phyloP scores from a whole-genome alignment of 2,797 vertebrate genomes.

The Lithobates sylvaticus region DNA sequence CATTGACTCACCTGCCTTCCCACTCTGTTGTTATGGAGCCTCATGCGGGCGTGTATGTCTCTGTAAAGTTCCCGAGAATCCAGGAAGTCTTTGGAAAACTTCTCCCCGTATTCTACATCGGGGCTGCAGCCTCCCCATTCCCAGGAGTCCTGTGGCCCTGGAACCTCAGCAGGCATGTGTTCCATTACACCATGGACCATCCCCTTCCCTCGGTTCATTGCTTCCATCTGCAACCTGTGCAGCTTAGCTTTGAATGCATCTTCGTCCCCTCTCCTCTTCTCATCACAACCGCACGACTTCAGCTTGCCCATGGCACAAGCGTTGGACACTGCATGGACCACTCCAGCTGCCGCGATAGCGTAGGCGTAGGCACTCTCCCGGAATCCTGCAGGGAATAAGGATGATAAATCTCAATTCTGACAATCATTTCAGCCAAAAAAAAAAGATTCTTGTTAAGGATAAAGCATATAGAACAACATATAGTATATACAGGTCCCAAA shows the following conservation, averaged over 20 bases:
- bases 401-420: too few species aligned
- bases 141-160: constrained; percentile 95
- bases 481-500: too few species aligned
- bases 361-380: constrained; percentile 96
- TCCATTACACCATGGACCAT: constrained; percentile 97
- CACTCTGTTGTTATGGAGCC: constrained; percentile 97
- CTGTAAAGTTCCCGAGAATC: constrained; percentile 95
- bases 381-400: constrained; percentile 81
- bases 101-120: constrained; percentile 95
- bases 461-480: too few species aligned
- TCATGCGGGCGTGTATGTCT: constrained; percentile 97
- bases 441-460: too few species aligned
- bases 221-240: constrained; percentile 92
- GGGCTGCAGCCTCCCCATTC: constrained; percentile 99
- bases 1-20: constrained; percentile 91
- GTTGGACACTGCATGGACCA: constrained; percentile 95
- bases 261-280: constrained; percentile 91
- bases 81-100: constrained; percentile 97
- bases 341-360: constrained; percentile 92
- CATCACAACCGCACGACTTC: constrained; percentile 92
- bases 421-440: too few species aligned
- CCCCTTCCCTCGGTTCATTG: constrained; percentile 93
- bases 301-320: constrained; percentile 96
- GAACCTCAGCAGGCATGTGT: constrained; percentile 86
- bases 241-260: constrained; percentile 95